Percentiles rank a stretch among this genome's conserved stretches.
These are phyloP conservation scores for Fragum fragum DNA, from an alignment of 2,888 invertebrate genomes.

Conservation along the genomic window DNA sequence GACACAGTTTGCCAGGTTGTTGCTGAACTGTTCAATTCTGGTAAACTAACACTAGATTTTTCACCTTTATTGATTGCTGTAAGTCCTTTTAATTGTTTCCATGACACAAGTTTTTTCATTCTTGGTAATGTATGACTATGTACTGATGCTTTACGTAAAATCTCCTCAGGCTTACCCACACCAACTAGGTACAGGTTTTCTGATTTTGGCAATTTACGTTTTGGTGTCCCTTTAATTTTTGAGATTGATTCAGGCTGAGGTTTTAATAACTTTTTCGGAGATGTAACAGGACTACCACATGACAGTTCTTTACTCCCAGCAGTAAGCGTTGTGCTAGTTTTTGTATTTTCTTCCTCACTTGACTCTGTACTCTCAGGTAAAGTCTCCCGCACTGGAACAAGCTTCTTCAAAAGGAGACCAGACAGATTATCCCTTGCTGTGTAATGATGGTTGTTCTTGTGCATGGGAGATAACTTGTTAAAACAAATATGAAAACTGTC, in stretches of 20 bases:
- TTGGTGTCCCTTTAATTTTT: slow-evolving; percentile 44
- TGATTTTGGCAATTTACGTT: slow-evolving; percentile 38
- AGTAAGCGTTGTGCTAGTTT: slow-evolving; percentile 61
- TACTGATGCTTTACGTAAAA: slow-evolving; percentile 64
- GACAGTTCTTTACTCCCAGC: slow-evolving; percentile 62
- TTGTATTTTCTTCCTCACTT: slow-evolving; percentile 58
- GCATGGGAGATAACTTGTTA: slow-evolving; percentile 58
- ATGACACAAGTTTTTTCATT: slow-evolving; percentile 73
- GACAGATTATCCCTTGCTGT: slow-evolving; percentile 52
- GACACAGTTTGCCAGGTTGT: slow-evolving; percentile 70
- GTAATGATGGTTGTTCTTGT: slow-evolving; percentile 60
- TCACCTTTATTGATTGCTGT: slow-evolving; percentile 69
- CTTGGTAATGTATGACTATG: slow-evolving; percentile 64
- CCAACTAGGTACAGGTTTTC: slow-evolving; percentile 64
- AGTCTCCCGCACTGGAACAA: slow-evolving; percentile 58
- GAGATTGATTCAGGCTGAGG: slow-evolving; percentile 38
- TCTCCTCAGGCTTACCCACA: slow-evolving; percentile 62
- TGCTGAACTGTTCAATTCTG: slow-evolving; percentile 71
- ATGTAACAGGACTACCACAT: slow-evolving; percentile 41
- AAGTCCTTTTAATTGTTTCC: slow-evolving; percentile 77
- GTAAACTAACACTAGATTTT: slow-evolving; percentile 77
- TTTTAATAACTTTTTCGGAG: slow-evolving; percentile 36
- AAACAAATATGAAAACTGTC: slow-evolving; percentile 82
- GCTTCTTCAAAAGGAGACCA: slow-evolving; percentile 52
- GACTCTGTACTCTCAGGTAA: slow-evolving; percentile 47